Evolutionary conservation across 1,140 invertebrate genomes (phyloP).

Genomic region (Procambarus virginalis): DNA sequence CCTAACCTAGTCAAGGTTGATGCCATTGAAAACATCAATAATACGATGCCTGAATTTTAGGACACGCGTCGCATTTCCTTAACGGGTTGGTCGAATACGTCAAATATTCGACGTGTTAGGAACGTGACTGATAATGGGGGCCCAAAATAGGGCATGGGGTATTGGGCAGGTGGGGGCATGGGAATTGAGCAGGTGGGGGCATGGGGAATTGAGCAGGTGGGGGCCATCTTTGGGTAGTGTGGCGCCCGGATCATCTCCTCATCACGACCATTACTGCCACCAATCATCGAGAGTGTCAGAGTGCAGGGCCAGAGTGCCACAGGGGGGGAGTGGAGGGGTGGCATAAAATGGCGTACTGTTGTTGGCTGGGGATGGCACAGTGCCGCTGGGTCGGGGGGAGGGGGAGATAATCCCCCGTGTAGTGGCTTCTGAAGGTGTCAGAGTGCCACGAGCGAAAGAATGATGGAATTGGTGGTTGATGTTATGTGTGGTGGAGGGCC

Average conservation of each 20-base stretch:
- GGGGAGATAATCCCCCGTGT: too few species aligned
- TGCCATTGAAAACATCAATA: too few species aligned
- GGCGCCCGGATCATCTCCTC: background rate
- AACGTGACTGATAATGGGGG: background rate
- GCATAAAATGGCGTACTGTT: background rate
- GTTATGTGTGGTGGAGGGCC: background rate
- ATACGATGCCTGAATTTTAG: too few species aligned
- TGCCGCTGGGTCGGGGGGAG: background rate
- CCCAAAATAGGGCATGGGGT: background rate
- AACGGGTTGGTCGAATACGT: too few species aligned
- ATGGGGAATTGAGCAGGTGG: background rate
- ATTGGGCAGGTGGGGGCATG: background rate
- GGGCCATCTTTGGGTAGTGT: constrained; percentile 3
- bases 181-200: background rate
- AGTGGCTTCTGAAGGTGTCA: background rate
- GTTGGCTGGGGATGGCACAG: background rate
- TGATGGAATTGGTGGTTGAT: background rate
- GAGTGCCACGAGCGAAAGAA: background rate
- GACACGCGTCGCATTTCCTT: too few species aligned
- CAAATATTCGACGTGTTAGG: background rate
- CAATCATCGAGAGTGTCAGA: constrained; percentile 52
- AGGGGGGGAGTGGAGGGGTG: background rate
- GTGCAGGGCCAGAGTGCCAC: background rate
- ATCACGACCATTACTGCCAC: constrained; percentile 39
- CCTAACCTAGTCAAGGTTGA: too few species aligned